Conservation (phyloP, 1,140 invertebrate species). For the Elymnias hypermnestra region DNA sequence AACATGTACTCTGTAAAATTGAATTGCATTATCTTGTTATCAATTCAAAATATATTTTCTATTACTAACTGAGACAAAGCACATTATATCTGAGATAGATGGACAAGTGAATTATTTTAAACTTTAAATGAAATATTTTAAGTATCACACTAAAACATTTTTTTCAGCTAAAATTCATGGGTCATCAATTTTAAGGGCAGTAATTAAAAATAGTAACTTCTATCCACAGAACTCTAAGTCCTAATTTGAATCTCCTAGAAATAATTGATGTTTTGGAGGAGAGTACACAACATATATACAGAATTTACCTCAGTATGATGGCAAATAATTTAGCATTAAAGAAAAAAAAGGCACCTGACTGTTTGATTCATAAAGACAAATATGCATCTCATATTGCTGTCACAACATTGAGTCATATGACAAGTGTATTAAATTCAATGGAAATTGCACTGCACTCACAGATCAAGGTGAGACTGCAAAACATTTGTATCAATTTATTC, state of each 20-base stretch:
- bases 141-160: too few species aligned
- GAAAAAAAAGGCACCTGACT: conserved; percentile 48
- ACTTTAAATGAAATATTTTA: too few species aligned
- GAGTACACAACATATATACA: conserved; percentile 55
- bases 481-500: not conserved
- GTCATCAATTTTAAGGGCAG: not conserved
- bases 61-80: too few species aligned
- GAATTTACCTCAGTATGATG: conserved; percentile 58
- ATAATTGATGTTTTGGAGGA: conserved; percentile 57
- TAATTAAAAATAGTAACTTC: not conserved
- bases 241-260: conserved; percentile 44
- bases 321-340: conserved; percentile 54
- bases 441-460: conserved; percentile 52
- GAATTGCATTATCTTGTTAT: too few species aligned
- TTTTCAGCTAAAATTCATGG: too few species aligned
- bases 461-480: conserved; percentile 41
- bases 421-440: conserved; percentile 55
- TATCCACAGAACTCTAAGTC: conserved; percentile 21
- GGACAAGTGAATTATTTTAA: too few species aligned
- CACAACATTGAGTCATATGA: conserved; percentile 52
- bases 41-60: too few species aligned
- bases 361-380: conserved; percentile 50
- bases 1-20: too few species aligned
- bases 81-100: too few species aligned
- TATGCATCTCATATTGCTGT: conserved; percentile 59